Base-by-base conservation (phyloP, 2,113 vertebrate genomes). In the Mustela nigripes region DNA sequence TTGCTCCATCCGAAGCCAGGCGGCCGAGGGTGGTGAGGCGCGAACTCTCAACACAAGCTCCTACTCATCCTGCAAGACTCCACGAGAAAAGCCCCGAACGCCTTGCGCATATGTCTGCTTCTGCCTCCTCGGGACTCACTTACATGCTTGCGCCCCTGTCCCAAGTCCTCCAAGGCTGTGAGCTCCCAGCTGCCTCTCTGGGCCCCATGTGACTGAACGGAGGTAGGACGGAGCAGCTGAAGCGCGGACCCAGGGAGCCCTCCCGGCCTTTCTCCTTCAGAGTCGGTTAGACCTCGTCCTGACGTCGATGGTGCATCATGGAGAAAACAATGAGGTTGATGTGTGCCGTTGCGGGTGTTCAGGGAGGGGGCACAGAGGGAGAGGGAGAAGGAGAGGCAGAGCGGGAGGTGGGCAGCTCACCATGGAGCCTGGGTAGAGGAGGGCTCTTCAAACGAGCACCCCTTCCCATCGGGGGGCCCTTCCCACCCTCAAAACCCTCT, bases 41-140 rank as follows among this genome's bases (percentile, higher is more conserved):
- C 1, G 10, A 28, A 14, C 15, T 18, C 31, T 5, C 19, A 53
- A 50, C 14, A 26, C 1, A 7, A n/a, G 18, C 83, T 86, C 24
- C 56, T 85, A 67, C 39, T 60, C 65, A 74, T 53, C 89, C 84
- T 56, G 19, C 48, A 94, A 92, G 48, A 86, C 58, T 79, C 83
- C 48, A n/a, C 65, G 48, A 0, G 0, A 69, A 76, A 89, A 86
- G 65, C 65, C n/a, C 62, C 60, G 74, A 76, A 45, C 11, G 10
- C 42, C 31, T 7, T 4, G 26, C 26, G 50, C 67, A 53, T 21
- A 6, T 4, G 8, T 33, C 31, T 65, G 80, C 26, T 45, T 14
- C 92, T 22, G 53, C 48, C 31, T 79, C 48, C 33, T 63, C 50
- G 33, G 1, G 11, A 73, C 7, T n/a, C 21, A 42, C 15, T 71